phyloP scores from a whole-genome alignment of 92 coral and sea anemone species.

The Siderastrea radians region DNA sequence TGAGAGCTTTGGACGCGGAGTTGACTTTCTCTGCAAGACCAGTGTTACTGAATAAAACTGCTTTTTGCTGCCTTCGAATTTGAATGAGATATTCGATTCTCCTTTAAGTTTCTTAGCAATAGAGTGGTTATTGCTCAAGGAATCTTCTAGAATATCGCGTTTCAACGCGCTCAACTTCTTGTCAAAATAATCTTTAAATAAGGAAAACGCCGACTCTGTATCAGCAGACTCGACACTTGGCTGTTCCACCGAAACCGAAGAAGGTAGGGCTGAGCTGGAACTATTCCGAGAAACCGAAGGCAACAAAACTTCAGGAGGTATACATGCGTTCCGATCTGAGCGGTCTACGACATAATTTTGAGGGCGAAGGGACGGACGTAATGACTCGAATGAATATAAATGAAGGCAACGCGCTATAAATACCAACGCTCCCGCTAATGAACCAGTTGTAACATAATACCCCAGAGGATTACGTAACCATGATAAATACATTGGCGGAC shows the following conservation, averaged over 20 bases:
- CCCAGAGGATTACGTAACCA: too few species aligned
- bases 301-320: too few species aligned
- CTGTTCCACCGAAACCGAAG: background rate
- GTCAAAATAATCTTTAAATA: constrained; percentile 32
- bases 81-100: constrained; percentile 16
- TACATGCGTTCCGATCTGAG: too few species aligned
- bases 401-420: too few species aligned
- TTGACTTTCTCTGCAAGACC: constrained; percentile 27
- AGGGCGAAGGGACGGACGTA: too few species aligned
- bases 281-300: too few species aligned
- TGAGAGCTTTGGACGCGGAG: constrained; percentile 14
- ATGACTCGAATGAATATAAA: too few species aligned
- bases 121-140: background rate
- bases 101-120: constrained; percentile 46
- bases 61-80: constrained; percentile 48
- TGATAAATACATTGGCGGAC: too few species aligned
- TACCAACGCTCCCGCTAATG: too few species aligned
- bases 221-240: background rate
- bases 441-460: too few species aligned
- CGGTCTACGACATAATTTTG: too few species aligned
- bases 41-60: constrained; percentile 37
- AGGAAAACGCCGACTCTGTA: constrained; percentile 25
- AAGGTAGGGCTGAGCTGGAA: background rate
- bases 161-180: constrained; percentile 31
- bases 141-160: constrained; percentile 26